Evolutionary conservation across 2,113 vertebrate species (phyloP), one percentile per base, ranked within the genome.

Genomic region (Pangasianodon gigas): DNA sequence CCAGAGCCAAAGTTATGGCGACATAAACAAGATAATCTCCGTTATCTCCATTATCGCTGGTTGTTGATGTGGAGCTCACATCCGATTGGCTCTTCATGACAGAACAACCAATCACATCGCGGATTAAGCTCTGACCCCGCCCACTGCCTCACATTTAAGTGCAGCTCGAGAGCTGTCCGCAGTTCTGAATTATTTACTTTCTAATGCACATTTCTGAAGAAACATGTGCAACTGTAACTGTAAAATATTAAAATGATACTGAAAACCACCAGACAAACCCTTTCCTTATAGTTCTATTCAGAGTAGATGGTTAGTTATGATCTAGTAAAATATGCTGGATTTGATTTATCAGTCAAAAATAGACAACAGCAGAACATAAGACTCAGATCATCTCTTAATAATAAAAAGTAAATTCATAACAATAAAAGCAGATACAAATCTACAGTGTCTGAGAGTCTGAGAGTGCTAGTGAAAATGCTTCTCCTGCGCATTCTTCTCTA

Each of bases 11-110:
- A 91, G 91, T 93, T 94, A 91, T 92, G 93, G 93, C 93, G 92
- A 94, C 92, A 94, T 93, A 87, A 95, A 94, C 94, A 95, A 94
- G 93, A 95, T 96, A 96, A 96, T 96, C 96, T 93, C 87, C 58
- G 4, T 87, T 75, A 90, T 52, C 74, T 69, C 88, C 79, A 92
- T 91, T 32, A 29, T n/a, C 24, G 5, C 58, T n/a, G 24, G 58
- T 41, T 14, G n/a, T 44, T 37, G 62, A 71, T 32, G 71, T 32
- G 5, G 0, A 11, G 67, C 88, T 29, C 18, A 26, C 44, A 77
- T 75, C 56, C 13, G 44, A 89, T 85, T 88, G 71, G 83, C 44
- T 54, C 14, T 6, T 65, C 44, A 3, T 62, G 26, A 60, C n/a
- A 56, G 52, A 7, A 6, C 58, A 74, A 24, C 88, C 88, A 89